Percentiles rank a stretch among this genome's conserved stretches.
Evolutionary conservation across 2,888 invertebrate genomes (phyloP).

Genomic region (Euproctis similis): DNA sequence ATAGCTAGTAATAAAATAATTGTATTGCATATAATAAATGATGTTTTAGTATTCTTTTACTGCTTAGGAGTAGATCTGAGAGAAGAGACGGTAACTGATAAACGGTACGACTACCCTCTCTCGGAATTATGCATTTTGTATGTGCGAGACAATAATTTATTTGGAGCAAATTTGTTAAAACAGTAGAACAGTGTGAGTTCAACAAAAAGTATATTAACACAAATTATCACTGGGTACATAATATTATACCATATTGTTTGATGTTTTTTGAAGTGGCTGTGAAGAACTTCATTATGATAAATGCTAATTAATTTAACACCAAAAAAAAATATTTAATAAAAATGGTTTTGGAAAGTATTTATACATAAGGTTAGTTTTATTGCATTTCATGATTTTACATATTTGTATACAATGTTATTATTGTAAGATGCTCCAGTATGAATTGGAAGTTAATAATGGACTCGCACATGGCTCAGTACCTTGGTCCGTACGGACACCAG

Average conservation of each 20-base stretch:
- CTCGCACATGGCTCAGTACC: constrained; percentile 68
- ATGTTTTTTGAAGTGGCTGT: constrained; percentile 61
- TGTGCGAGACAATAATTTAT: constrained; percentile 70
- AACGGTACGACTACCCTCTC: constrained; percentile 21
- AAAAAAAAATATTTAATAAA: constrained; percentile 51
- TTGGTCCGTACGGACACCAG: constrained; percentile 57
- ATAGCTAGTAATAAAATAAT: too few relatives aligned
- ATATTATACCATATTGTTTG: constrained; percentile 35
- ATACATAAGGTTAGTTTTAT: constrained; percentile 46
- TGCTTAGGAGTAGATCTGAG: constrained; percentile 32
- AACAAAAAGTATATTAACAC: constrained; percentile 28
- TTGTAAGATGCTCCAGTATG: constrained; percentile 44
- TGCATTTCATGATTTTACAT: constrained; percentile 38
- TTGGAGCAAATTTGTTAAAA: constrained; percentile 47
- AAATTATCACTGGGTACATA: constrained; percentile 36
- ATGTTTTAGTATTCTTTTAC: constrained; percentile 17
- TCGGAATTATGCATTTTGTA: constrained; percentile 51
- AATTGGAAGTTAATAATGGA: constrained; percentile 31
- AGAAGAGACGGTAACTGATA: constrained; percentile 12
- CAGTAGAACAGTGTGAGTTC: constrained; percentile 30
- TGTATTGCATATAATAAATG: constrained; percentile 7
- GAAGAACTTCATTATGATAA: constrained; percentile 53
- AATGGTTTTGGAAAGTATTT: constrained; percentile 45
- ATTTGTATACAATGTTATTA: constrained; percentile 38
- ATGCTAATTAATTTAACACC: constrained; percentile 48